These are phyloP conservation scores for Triops longicaudatus DNA, from an alignment of 1,140 invertebrate genomes.

Conservation along the genomic window DNA sequence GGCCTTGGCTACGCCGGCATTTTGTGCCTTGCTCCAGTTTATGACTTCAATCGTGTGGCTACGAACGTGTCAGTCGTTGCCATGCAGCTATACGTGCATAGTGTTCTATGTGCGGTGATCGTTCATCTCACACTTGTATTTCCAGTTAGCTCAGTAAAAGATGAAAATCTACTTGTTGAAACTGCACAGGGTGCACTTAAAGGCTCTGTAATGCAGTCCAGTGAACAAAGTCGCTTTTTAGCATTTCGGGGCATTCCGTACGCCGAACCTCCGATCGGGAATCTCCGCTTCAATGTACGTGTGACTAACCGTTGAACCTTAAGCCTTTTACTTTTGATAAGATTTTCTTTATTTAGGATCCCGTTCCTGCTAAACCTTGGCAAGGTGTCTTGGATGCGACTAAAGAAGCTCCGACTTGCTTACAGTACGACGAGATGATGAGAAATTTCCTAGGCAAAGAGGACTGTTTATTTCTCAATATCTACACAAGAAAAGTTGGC, in stretches of 20 bases:
- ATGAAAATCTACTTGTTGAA: neutral
- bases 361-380: conserved; percentile 17
- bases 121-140: neutral
- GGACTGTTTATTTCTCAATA: conserved; percentile 32
- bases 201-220: neutral
- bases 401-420: conserved; percentile 16
- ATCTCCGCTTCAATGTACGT: conserved; percentile 18
- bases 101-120: neutral
- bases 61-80: neutral
- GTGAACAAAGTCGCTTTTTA: neutral
- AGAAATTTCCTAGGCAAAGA: conserved; percentile 24
- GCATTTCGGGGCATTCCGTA: conserved; percentile 22
- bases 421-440: conserved; percentile 19
- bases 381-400: conserved; percentile 22
- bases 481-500: conserved; percentile 26
- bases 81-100: neutral
- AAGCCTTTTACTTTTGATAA: neutral
- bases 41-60: neutral
- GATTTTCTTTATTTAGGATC: conserved; percentile 16
- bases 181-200: neutral
- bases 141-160: neutral
- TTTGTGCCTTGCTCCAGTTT: neutral
- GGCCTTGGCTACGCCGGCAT: neutral
- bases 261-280: conserved; percentile 19
- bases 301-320: neutral